Percentiles rank a stretch among this genome's conserved stretches.
Conservation (phyloP, 2,113 vertebrate species). For the Sterna hirundo region DNA sequence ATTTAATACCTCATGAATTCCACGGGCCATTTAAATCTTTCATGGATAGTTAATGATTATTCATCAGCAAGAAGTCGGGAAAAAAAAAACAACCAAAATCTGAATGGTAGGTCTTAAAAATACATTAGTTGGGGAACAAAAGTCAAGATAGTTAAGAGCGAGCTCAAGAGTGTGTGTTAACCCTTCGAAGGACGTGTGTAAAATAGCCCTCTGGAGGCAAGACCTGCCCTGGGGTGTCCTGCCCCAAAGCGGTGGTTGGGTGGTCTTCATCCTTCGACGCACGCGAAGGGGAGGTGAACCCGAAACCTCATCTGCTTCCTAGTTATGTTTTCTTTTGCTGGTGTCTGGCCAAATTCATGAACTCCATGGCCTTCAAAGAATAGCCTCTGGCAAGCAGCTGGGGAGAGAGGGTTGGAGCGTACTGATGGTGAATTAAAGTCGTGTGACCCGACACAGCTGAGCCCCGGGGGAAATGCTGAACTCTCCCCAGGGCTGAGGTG, state of each 20-base stretch:
- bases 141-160: background rate
- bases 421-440: background rate
- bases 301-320: background rate
- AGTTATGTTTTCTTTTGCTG: background rate
- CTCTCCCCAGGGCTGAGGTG: background rate
- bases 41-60: slow-evolving; percentile 47
- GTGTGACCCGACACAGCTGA: rapidly evolving
- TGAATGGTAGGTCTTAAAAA: background rate
- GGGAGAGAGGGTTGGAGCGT: rapidly evolving
- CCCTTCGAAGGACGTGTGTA: rapidly evolving
- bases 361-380: rapidly evolving
- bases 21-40: slow-evolving; percentile 19
- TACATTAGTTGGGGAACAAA: background rate
- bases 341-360: background rate
- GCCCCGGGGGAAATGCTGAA: rapidly evolving
- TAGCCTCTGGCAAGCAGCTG: background rate
- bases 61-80: background rate
- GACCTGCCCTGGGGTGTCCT: background rate
- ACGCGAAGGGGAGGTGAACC: rapidly evolving
- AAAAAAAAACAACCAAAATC: background rate
- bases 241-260: background rate
- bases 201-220: background rate
- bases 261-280: background rate
- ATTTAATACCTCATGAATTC: slow-evolving; percentile 46
- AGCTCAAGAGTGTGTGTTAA: background rate